These are phyloP conservation scores for Columba janthina DNA, from an alignment of 2,113 vertebrate species.

Conservation along the genomic window DNA sequence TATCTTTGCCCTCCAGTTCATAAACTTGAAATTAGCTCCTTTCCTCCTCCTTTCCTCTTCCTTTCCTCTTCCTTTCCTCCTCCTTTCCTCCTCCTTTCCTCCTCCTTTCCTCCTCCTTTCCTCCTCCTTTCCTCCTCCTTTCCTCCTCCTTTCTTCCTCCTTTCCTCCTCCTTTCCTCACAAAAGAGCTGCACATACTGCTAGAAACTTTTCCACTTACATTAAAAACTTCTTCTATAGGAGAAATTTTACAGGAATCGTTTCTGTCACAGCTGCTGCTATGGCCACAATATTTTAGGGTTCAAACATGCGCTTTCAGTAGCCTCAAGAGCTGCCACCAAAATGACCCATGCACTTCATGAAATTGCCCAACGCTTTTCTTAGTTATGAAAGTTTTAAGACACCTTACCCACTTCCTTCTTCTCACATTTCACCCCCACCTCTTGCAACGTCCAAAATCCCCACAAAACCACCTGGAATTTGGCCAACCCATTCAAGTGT, in stretches of 20 bases:
- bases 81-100: too few species aligned
- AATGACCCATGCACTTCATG: not conserved
- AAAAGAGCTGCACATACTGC: not conserved
- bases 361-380: not conserved
- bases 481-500: rapidly evolving
- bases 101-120: too few species aligned
- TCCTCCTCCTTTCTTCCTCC: too few species aligned
- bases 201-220: not conserved
- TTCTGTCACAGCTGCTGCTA: not conserved
- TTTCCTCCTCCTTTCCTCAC: not conserved
- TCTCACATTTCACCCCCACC: not conserved
- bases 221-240: not conserved
- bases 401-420: not conserved
- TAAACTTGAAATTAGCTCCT: not conserved
- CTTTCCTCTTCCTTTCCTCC: not conserved
- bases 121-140: too few species aligned
- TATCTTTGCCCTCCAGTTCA: not conserved
- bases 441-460: not conserved
- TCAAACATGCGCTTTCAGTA: not conserved
- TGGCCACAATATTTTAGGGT: not conserved
- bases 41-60: not conserved
- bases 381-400: not conserved
- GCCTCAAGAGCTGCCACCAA: not conserved
- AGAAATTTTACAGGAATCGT: not conserved
- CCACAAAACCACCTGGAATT: rapidly evolving